Evolutionary conservation across 1,140 invertebrate genomes (phyloP), one percentile per base, ranked within the genome.

Genomic region (Drosophila quadrilineata): DNA sequence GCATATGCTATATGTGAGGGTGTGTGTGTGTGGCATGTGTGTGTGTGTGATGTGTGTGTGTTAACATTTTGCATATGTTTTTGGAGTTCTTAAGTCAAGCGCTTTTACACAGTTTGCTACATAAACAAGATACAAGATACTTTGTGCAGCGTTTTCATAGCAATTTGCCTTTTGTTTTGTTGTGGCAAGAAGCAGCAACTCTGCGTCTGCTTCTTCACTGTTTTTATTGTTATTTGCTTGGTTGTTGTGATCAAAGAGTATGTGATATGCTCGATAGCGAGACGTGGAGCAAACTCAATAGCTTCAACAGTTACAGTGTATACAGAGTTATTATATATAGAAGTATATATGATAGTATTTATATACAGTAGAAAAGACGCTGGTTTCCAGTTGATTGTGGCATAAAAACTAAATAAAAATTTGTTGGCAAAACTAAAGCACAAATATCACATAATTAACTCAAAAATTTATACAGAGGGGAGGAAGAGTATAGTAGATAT

Each of bases 271-370:
- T 62, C 60, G 75, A 71, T 80, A 80, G 75, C 85, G 75, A 76
- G 76, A 85, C 84, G 77, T 87, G 85, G 75, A 87, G 75, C 69
- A 77, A 82, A 87, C 85, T 75, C 75, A 77, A 71, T 43, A 77
- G 85, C 64, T 88, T 75, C 58, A 63, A 53, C n/a, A 75, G 75
- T 87, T 88, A 88, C 86, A 88, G 79, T 88, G 85, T 85, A 82
- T 85, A 84, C n/a, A n/a, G n/a, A 84, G 65, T 58, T 76, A 84
- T 53, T n/a, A n/a, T n/a, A n/a, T n/a, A n/a, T n/a, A n/a, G n/a
- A 53, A 40, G 66, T 50, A 69, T 63, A 52, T 33, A 36, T 73
- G 10, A 38, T 67, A 72, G 79, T 43, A 67, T 48, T 3, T 40
- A 59, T 54, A 14, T 22, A 53, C 31, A 29, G 12, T 6, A 33